Evolutionary conservation across 2,113 vertebrate species (phyloP), one percentile per base, ranked within the genome.

Genomic region (Callospermophilus lateralis): DNA sequence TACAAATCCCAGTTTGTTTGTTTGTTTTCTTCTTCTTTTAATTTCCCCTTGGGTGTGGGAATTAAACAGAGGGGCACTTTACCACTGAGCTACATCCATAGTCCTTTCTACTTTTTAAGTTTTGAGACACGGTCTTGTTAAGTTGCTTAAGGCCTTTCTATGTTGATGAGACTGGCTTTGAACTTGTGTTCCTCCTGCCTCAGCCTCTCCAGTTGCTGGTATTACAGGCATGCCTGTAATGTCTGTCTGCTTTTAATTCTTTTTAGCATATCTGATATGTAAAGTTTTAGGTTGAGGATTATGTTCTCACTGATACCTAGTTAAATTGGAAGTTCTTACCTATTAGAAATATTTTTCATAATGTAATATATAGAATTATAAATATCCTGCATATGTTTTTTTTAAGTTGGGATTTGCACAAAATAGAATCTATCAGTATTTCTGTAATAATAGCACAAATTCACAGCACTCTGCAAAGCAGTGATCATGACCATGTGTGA

Each of bases 281-380:
- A n/a, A 78, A 72, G 51, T 72, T 78, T 74, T 84, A 90, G 80
- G 65, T 80, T 34, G 13, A 96, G 11, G 32, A 22, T 89, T 79
- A 81, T 4, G 11, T 81, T 96, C 37, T 85, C 24, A 93, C 0
- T 65, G 34, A 93, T 89, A 12, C 20, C 53, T 89, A 39, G 37
- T 78, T 85, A 91, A 77, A 94, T 85, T 93, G 45, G 55, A 96
- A 55, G 17, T 93, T 96, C 74, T 83, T 10, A 22, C 34, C 22
- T 63, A 42, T n/a, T 39, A 77, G 4, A 10, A 84, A 13, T 84
- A 53, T 88, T 65, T 93, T 63, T 70, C 1, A 72, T 81, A n/a
- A 68, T 87, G 58, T 22, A 84, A 28, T 34, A 76, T 53, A 45
- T 92, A 42, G 13, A 87, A n/a, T 92, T 89, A 70, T 72, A 96